A percentile compares a stretch with the other conserved stretches of the same genome.
Evolutionary conservation across 2,797 vertebrate species (phyloP).

Genomic region (Pangasius larnaudii): DNA sequence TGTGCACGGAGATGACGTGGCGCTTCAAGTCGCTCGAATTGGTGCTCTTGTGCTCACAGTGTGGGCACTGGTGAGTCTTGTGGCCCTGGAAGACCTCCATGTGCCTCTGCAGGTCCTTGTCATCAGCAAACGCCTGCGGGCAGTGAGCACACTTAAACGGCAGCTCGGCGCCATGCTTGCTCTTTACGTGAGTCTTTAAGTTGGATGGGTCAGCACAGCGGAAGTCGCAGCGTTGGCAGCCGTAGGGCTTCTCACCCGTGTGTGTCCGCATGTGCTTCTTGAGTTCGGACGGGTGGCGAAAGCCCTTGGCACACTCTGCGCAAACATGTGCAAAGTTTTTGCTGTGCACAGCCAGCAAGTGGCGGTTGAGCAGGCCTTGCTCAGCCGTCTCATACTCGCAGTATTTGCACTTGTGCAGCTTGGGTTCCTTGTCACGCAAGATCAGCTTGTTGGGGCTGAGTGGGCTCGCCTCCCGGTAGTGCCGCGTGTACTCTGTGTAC

Average conservation of each 20-base stretch:
- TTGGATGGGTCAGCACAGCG: conserved; percentile 88
- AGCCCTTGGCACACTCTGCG: conserved; percentile 87
- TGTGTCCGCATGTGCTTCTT: conserved; percentile 96
- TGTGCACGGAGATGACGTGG: conserved; percentile 89
- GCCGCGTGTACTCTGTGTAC: conserved; percentile 92
- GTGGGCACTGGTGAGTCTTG: conserved; percentile 87
- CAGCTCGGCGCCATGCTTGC: conserved; percentile 83
- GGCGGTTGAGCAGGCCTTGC: conserved; percentile 86
- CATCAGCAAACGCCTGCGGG: conserved; percentile 83
- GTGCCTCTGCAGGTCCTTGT: conserved; percentile 88
- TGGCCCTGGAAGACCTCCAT: conserved; percentile 93
- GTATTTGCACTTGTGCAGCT: conserved; percentile 88
- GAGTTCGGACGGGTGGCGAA: conserved; percentile 88
- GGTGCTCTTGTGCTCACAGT: conserved; percentile 91
- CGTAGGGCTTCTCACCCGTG: conserved; percentile 96
- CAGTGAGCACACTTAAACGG: conserved; percentile 87
- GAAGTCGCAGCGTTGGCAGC: conserved; percentile 84
- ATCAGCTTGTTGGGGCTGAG: conserved; percentile 96
- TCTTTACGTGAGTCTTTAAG: conserved; percentile 89
- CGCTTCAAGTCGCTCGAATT: conserved; percentile 91
- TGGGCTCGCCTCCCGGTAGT: conserved; percentile 94
- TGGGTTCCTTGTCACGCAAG: conserved; percentile 93
- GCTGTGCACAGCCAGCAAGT: conserved; percentile 88
- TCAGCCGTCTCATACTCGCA: conserved; percentile 90
- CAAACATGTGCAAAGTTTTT: conserved; percentile 88